Evolutionary conservation across 2,113 vertebrate genomes (phyloP), one percentile per base, ranked within the genome.

Genomic region (Podiceps cristatus): DNA sequence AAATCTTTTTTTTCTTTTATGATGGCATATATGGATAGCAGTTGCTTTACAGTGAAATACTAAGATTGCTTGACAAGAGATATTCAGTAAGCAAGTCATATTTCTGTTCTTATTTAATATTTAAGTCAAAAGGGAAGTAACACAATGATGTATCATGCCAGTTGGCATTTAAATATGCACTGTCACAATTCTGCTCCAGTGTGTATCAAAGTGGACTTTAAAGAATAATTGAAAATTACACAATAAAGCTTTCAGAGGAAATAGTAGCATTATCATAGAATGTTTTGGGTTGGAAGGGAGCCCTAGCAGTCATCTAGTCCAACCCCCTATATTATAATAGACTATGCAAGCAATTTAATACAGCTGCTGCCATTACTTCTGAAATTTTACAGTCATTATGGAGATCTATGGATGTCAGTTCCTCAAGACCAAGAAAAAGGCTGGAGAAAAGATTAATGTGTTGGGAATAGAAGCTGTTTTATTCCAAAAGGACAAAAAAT

Each of bases 161-260:
- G 35, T 4, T 82, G 33, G 11, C 84, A 47, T 42, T 66, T 79
- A 77, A 97, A 75, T 68, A 85, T 62, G 10, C 31, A 58, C 25
- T 53, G 47, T 56, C 66, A 71, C 18, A 82, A 52, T 62, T 49
- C 35, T 66, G 4, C 42, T 83, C 1, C 1, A 52, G 7, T 2
- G 18, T 79, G 18, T 83, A 74, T 77, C 23, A 62, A 77, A 95
- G 27, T 28, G 29, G 22, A 69, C 63, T 80, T 88, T 40, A 85
- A 63, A 92, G 53, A 91, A 76, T 74, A 94, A 80, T 62, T 92
- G 59, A 82, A 93, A 96, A 94, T 68, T 78, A 47, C 37, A 52
- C 23, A 88, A 63, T 88, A 80, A 35, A 60, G 44, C 22, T 74
- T 69, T 78, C 59, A 52, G n/a, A 86, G 62, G 37, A 88, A 96